Evolutionary conservation across 2,113 vertebrate species (phyloP).

Genomic region (Okapia johnstoni): DNA sequence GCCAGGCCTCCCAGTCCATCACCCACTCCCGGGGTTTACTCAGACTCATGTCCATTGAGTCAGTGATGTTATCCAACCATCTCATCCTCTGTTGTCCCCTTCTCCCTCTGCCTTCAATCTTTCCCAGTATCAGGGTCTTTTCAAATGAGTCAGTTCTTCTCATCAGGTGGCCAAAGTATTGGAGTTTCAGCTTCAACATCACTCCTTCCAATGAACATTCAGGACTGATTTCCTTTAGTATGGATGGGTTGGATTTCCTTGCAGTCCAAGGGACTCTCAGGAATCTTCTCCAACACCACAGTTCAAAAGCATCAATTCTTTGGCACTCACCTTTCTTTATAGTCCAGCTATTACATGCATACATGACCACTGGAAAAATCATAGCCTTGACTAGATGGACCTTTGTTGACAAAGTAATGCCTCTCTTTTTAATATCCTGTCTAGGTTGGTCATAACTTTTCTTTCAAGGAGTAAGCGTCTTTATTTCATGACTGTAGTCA

Average conservation of each 20-base stretch:
- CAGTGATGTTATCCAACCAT: neutral
- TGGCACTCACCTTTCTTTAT: neutral
- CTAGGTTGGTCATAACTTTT: neutral
- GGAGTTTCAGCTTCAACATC: neutral
- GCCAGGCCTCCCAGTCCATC: neutral
- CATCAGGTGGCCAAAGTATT: neutral
- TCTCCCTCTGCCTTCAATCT: neutral
- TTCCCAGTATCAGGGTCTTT: neutral
- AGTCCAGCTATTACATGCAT: neutral
- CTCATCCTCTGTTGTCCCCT: neutral
- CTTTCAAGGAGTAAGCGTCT: neutral
- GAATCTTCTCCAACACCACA: neutral
- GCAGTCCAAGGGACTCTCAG: neutral
- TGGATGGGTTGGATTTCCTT: neutral
- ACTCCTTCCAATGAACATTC: neutral
- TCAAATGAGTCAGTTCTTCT: neutral
- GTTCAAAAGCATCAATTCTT: neutral
- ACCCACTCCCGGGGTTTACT: accelerated
- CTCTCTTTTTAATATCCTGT: neutral
- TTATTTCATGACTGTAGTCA: neutral
- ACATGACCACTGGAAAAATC: neutral
- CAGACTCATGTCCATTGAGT: neutral
- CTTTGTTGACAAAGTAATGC: neutral
- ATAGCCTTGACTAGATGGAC: neutral
- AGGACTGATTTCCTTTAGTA: neutral